Percentiles rank a stretch among this genome's conserved stretches.
Evolutionary conservation across 2,113 vertebrate genomes (phyloP).

Genomic region (Willisornis vidua): DNA sequence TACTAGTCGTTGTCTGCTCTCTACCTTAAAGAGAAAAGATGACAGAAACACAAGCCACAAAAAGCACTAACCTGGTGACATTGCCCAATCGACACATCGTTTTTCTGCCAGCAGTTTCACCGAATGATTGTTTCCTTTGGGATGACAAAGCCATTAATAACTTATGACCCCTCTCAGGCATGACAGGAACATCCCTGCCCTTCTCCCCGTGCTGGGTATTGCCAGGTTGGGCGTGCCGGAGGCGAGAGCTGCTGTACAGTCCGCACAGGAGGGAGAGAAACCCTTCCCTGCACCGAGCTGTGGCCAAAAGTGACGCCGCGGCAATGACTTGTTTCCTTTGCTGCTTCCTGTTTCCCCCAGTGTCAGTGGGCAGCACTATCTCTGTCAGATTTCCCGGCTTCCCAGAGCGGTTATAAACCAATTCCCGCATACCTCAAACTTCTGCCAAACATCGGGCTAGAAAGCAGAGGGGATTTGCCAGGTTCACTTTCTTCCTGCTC

Average conservation of each 20-base stretch:
- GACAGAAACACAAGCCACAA: neutral
- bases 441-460: neutral
- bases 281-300: neutral
- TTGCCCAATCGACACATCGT: conserved; percentile 31
- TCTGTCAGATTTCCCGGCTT: conserved; percentile 50
- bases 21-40: neutral
- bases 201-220: neutral
- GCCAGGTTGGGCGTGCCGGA: neutral
- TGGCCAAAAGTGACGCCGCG: neutral
- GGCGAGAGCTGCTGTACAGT: neutral
- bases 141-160: conserved; percentile 45
- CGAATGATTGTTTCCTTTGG: neutral
- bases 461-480: conserved; percentile 7
- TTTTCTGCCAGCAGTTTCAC: neutral
- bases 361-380: neutral
- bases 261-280: neutral
- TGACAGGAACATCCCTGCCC: neutral
- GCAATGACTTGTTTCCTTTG: conserved; percentile 68
- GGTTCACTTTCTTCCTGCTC: neutral
- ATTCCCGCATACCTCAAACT: neutral
- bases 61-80: conserved; percentile 50
- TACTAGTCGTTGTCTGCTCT: neutral
- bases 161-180: conserved; percentile 17
- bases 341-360: conserved; percentile 62
- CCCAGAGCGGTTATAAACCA: neutral